phyloP scores from a whole-genome alignment of 64 coral and sea anemone species.

The Acropora tenuis region DNA sequence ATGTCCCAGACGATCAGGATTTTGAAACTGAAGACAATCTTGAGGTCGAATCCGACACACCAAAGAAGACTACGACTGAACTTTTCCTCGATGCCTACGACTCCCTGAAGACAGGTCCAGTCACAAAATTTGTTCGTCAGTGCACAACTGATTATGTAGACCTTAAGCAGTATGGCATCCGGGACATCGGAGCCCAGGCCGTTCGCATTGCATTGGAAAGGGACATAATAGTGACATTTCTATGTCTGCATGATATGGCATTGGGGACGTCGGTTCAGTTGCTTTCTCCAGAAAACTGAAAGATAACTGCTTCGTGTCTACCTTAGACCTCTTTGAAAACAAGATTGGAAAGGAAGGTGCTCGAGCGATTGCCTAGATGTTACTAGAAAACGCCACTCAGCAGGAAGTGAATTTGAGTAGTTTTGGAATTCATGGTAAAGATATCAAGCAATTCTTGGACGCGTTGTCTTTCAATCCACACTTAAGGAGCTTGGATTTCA shows the following conservation, averaged over 20 bases:
- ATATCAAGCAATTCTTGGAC: slow-evolving; percentile 47
- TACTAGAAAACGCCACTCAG: slow-evolving; percentile 32
- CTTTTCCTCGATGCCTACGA: slow-evolving; percentile 29
- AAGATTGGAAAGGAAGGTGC: slow-evolving; percentile 28
- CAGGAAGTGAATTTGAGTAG: slow-evolving; percentile 29
- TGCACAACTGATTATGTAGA: background rate
- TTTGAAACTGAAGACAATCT: slow-evolving; percentile 47
- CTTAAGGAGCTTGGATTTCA: slow-evolving; percentile 32
- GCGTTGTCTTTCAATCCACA: slow-evolving; percentile 14
- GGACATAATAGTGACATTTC: slow-evolving; percentile 16
- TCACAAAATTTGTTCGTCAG: slow-evolving; percentile 49
- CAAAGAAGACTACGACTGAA: slow-evolving; percentile 2
- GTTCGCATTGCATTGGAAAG: slow-evolving; percentile 28
- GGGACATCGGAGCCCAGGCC: slow-evolving; percentile 42
- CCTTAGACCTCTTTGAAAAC: slow-evolving; percentile 52
- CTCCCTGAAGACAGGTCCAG: background rate
- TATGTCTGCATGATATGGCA: slow-evolving; percentile 50
- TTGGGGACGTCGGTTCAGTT: background rate
- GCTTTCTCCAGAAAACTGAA: slow-evolving; percentile 36
- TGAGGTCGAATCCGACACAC: background rate
- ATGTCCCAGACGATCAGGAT: slow-evolving; percentile 33
- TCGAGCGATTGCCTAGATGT: slow-evolving; percentile 32
- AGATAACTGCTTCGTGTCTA: slow-evolving; percentile 39
- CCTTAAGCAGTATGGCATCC: slow-evolving; percentile 51
- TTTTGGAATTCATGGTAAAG: slow-evolving; percentile 50